A percentile compares a stretch with the other conserved stretches of the same genome.
These are phyloP conservation scores for Cephus spinipes DNA, from an alignment of 2,888 invertebrate genomes.

Conservation along the genomic window DNA sequence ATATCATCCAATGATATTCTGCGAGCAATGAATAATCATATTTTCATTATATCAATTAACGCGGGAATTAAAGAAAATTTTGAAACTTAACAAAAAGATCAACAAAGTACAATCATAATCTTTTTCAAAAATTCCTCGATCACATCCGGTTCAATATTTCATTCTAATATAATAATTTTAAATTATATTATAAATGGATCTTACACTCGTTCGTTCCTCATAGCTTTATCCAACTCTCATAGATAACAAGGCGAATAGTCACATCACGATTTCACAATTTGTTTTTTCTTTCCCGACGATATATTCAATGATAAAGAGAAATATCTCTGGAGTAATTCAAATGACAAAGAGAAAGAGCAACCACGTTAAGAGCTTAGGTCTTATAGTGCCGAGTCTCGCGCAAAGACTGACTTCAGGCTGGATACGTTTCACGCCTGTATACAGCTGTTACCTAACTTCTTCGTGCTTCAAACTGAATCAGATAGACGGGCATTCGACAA, in stretches of 20 bases:
- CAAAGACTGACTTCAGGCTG: slow-evolving; percentile 44
- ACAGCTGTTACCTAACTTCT: slow-evolving; percentile 42
- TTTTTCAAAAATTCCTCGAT: neutral
- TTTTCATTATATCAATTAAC: neutral
- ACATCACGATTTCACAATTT: neutral
- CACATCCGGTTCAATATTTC: neutral
- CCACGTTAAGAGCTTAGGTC: slow-evolving; percentile 13
- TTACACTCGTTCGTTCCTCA: neutral
- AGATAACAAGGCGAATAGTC: neutral
- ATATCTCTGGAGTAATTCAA: neutral
- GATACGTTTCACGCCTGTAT: slow-evolving; percentile 25
- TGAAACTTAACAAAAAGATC: neutral
- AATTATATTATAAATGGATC: neutral
- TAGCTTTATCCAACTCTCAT: neutral
- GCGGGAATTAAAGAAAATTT: neutral
- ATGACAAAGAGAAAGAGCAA: neutral
- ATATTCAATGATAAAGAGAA: neutral
- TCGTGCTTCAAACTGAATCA: slow-evolving; percentile 19
- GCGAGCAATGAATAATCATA: neutral
- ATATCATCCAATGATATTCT: neutral
- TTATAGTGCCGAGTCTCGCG: slow-evolving; percentile 46
- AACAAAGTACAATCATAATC: neutral
- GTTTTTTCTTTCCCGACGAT: neutral
- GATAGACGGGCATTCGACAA: neutral
- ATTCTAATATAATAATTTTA: neutral